Conservation (phyloP, 2,888 invertebrate species). For the Leistus spinibarbis region DNA sequence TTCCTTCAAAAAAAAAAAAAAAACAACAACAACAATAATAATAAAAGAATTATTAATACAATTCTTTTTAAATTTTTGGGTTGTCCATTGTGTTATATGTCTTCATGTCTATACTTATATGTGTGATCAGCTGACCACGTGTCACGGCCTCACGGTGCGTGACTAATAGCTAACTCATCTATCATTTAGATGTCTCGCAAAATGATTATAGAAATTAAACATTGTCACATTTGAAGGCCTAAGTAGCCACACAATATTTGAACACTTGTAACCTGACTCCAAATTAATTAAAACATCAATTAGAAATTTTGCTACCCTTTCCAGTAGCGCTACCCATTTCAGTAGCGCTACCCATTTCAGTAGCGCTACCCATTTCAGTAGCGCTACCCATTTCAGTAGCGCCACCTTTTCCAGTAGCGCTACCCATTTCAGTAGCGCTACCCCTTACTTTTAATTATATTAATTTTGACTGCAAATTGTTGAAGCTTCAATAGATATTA, state of each 20-base stretch:
- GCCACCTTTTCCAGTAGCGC: too few species aligned
- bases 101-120: background rate
- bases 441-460: background rate
- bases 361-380: too few species aligned
- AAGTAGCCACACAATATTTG: background rate
- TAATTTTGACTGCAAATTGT: background rate
- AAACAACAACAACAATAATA: too few species aligned
- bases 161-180: background rate
- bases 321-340: too few species aligned
- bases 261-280: background rate
- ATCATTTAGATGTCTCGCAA: background rate
- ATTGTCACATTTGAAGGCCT: background rate
- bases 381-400: too few species aligned
- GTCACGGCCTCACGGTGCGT: background rate
- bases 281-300: too few species aligned
- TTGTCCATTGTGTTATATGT: background rate
- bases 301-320: too few species aligned
- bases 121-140: background rate
- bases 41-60: background rate
- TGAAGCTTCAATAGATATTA: background rate
- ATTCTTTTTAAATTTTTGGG: background rate
- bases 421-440: background rate
- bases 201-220: conserved; percentile 1
- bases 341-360: too few species aligned
- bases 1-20: too few species aligned